These are phyloP conservation scores for Mustela nigripes DNA, from an alignment of 2,113 vertebrate species.

Conservation along the genomic window DNA sequence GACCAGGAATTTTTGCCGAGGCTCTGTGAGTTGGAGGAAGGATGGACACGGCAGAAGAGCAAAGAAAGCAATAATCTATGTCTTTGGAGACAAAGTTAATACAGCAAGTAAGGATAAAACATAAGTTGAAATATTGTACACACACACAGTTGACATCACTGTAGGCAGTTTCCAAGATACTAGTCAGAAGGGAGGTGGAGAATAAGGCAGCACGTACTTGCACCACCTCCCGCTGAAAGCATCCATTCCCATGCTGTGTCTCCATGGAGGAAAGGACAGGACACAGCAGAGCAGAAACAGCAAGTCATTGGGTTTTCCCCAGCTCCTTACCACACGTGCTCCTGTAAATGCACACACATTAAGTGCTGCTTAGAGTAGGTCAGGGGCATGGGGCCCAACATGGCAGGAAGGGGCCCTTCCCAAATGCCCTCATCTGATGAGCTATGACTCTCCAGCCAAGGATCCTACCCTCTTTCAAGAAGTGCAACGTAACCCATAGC, in stretches of 20 bases:
- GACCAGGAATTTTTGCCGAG: background rate
- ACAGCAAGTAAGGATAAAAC: background rate
- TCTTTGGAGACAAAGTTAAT: background rate
- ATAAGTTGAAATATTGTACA: background rate
- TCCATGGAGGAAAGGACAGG: background rate
- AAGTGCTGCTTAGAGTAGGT: constrained; percentile 57
- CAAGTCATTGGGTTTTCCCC: constrained; percentile 19
- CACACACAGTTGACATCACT: background rate
- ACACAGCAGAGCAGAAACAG: background rate
- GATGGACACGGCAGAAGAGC: background rate
- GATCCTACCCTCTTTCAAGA: background rate
- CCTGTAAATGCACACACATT: constrained; percentile 36
- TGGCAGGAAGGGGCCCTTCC: background rate
- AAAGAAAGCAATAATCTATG: background rate
- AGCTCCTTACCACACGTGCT: background rate
- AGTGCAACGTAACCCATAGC: background rate
- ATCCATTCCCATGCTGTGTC: background rate
- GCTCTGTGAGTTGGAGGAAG: background rate
- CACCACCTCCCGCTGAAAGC: background rate
- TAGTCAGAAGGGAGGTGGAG: background rate
- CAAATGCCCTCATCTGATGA: constrained; percentile 24
- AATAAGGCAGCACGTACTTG: background rate
- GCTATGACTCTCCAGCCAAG: constrained; percentile 37
- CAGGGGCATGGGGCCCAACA: background rate
- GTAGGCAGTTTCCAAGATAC: background rate